Evolutionary conservation across 2,797 vertebrate genomes (phyloP).

Genomic region (Spheniscus humboldti): DNA sequence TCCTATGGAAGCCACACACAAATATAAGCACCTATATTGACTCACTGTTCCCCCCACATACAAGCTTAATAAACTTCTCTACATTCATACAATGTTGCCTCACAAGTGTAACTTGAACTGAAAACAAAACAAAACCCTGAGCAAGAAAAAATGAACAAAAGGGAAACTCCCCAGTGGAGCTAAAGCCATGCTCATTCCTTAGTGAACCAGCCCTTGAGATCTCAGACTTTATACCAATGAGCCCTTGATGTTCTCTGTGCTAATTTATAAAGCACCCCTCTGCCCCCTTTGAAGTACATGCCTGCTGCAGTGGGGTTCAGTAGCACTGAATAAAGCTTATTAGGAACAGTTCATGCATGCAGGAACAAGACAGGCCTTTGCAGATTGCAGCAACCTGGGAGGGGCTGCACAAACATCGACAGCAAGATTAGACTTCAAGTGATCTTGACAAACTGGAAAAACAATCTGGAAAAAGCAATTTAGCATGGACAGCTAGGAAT

Average conservation of each 20-base stretch:
- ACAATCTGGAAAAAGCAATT: neutral
- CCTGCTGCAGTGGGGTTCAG: neutral
- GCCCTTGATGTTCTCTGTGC: neutral
- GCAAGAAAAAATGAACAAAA: neutral
- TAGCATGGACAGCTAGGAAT: neutral
- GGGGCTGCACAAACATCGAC: neutral
- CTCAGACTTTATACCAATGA: neutral
- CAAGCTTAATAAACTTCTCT: neutral
- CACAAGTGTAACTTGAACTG: neutral
- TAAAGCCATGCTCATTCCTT: neutral
- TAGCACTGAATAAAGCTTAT: neutral
- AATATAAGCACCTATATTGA: neutral
- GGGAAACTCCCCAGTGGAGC: neutral
- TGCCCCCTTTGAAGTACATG: neutral
- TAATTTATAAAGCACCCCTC: neutral
- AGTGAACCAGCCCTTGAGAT: neutral
- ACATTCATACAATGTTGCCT: rapidly evolving
- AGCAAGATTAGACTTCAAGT: neutral
- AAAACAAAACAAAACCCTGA: neutral
- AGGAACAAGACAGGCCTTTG: neutral
- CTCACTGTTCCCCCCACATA: neutral
- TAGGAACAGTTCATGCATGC: neutral
- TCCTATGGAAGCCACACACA: neutral
- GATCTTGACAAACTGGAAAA: conserved; percentile 45
- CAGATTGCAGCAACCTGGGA: conserved; percentile 11